phyloP scores from a whole-genome alignment of 2,888 invertebrate species.

The Agriopis leucophaearia region DNA sequence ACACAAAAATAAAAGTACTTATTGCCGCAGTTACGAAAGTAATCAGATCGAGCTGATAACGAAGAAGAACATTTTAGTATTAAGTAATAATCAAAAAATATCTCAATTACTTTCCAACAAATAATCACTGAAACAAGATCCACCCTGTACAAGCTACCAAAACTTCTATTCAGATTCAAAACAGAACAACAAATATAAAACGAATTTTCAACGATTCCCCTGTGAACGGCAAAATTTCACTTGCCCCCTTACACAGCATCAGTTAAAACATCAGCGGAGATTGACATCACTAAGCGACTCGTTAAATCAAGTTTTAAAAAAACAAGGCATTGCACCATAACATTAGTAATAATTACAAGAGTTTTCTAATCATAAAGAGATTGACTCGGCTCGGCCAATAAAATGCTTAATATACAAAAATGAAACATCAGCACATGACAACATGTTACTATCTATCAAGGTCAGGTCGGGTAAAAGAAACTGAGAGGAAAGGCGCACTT shows the following conservation, averaged over 20 bases:
- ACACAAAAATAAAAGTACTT: neutral
- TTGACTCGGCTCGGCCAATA: conserved; percentile 28
- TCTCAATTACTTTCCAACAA: neutral
- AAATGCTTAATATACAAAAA: conserved; percentile 20
- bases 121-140: neutral
- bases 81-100: neutral
- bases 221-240: neutral
- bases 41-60: neutral
- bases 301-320: neutral
- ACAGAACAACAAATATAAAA: conserved; percentile 2
- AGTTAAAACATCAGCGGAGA: neutral
- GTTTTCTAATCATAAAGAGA: conserved; percentile 5
- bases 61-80: neutral
- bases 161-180: conserved; percentile 5
- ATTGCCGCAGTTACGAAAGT: neutral
- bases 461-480: no score
- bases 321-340: conserved; percentile 3
- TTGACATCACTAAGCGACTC: neutral
- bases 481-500: no score
- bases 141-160: conserved; percentile 10
- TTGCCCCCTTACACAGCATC: neutral
- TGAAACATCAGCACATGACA: conserved; percentile 26
- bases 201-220: neutral
- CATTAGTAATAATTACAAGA: neutral
- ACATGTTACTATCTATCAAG: conserved; percentile 35